Base-by-base conservation (phyloP, 2,113 vertebrate species). In the Alethe castanea region DNA sequence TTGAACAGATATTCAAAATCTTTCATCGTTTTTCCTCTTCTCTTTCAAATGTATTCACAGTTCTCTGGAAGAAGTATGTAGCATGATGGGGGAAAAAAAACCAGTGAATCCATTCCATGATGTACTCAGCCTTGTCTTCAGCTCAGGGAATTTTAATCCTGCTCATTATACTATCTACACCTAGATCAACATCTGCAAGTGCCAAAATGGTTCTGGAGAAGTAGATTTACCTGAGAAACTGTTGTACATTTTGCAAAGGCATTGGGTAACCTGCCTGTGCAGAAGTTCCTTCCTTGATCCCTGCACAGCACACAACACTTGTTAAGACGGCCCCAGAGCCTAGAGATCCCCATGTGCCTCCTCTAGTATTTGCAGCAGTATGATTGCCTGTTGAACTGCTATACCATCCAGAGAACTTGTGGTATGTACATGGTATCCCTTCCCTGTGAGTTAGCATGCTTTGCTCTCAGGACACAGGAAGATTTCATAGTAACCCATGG, bases 401-500 rank as follows among this genome's bases (percentile, higher is more conserved):
- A 50, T 90, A 67, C 60, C 67, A 93, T 88, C 72, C 79, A 78
- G 94, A 95, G 80, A 96, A 95, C 94, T 93, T 59, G 33, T 59
- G 86, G 86, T 86, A 95, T 96, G 79, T 77, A 42, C 1, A 0
- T 62, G 56, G 26, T 31, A 71, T 90, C 71, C 45, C 67, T 44
- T 82, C 38, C 22, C 79, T 50, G 16, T 73, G 12, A 90, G 25
- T 61, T 38, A 45, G 42, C 59, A 59, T 47, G 38, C 52, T 88
- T 82, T 86, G 16, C 42, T 90, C n/a, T 73, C 3, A 19, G 64
- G 29, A 48, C 54, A 33, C 2, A 8, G 60, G 50, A 74, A 72
- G 7, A 42, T 35, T 81, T 35, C 33, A 17, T 19, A 35, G 52
- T 45, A 19, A 69, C 45, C 59, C 40, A 7, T 66, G 25, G 28